Evolutionary conservation across 2,888 invertebrate species (phyloP).

Genomic region (Tetrapedia diversipes): DNA sequence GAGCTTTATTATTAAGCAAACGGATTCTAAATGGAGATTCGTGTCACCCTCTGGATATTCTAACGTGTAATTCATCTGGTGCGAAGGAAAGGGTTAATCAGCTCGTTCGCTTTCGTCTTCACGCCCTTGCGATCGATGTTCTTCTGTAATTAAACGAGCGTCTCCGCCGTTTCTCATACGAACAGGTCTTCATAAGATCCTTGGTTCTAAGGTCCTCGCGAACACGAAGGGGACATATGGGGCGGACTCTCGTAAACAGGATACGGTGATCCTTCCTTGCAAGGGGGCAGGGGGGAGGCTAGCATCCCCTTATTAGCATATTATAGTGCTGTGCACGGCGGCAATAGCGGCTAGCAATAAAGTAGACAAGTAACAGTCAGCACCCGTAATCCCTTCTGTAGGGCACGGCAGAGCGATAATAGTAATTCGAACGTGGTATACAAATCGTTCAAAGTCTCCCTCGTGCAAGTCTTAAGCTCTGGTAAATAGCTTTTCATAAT

Average conservation of each 20-base stretch:
- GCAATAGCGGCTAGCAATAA: constrained; percentile 63
- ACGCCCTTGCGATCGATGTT: neutral
- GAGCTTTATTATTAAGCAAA: no score
- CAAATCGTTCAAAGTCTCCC: constrained; percentile 61
- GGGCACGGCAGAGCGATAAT: constrained; percentile 56
- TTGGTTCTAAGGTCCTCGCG: constrained; percentile 36
- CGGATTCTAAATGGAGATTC: no score
- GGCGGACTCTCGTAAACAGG: constrained; percentile 68
- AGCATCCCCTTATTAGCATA: constrained; percentile 74
- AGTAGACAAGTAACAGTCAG: constrained; percentile 71
- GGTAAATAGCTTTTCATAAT: neutral
- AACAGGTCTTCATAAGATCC: constrained; percentile 48
- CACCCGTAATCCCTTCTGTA: constrained; percentile 53
- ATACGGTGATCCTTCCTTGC: constrained; percentile 64
- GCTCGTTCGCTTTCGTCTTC: neutral
- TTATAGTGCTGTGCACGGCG: constrained; percentile 63
- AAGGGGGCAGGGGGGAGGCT: constrained; percentile 62
- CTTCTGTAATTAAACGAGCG: constrained; percentile 32
- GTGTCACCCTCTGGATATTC: no score
- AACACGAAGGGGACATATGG: constrained; percentile 49
- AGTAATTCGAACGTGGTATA: constrained; percentile 53
- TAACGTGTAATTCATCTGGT: no score
- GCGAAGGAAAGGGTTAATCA: no score
- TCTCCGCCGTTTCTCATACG: constrained; percentile 36
- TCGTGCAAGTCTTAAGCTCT: constrained; percentile 5